Base-by-base conservation (phyloP, 2,113 vertebrate species). In the Himantopus leucocephalus region DNA sequence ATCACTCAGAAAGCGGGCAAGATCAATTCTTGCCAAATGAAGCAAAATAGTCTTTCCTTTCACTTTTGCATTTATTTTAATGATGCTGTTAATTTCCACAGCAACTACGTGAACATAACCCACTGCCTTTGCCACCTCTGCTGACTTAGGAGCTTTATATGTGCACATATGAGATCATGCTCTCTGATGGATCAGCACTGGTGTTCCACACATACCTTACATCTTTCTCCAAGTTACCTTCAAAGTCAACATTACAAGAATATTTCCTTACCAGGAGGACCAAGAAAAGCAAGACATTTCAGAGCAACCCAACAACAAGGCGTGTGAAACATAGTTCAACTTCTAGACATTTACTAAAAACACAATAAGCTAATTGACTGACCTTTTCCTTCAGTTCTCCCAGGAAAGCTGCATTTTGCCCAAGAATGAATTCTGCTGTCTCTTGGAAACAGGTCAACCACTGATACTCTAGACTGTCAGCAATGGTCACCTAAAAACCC, bases 371-470 rank as follows among this genome's bases (percentile, higher is more conserved):
- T 80, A 74, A 7, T 15, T 22, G 75, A 95, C 99, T 97, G 73
- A 99, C 99, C 87, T 99, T 99, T 63, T 99, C 99, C 96, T 99
- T 99, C 82, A 99, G 97, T 68, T 99, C 99, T 64, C 99, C 99
- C 30, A 99, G 97, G 92, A 99, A 99, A 90, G 98, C 98, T 19
- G 99, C 92, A 2, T 98, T 99, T 83, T 99, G 99, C 82, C 99
- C 99, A 66, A 99, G 98, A 94, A 99, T 99, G 80, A 98, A 97
- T 97, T 99, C 99, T 9, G 99, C 99, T 52, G 98, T 97, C 48
- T 99, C 99, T 96, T 99, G 99, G 98, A 99, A 99, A 96, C 99
- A 99, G 17, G 99, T 99, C 95, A 99, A 98, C 99, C 99, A 99
- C 97, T 99, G 99, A 95, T 99, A 99, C 83, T 99, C 99, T 4